Evolutionary conservation across 1,140 invertebrate species (phyloP).

Genomic region (Lineus longissimus): DNA sequence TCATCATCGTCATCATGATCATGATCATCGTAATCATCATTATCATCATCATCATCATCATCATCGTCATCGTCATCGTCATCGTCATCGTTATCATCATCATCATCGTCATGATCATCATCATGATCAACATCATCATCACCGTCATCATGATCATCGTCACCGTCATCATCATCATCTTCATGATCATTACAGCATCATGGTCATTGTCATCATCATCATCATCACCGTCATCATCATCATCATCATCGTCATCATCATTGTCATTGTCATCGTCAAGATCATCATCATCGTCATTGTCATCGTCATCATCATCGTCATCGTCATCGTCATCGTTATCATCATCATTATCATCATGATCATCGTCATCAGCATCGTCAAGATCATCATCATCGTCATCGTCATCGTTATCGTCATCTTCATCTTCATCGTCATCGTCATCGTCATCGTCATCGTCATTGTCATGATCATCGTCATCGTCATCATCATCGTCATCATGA

Average conservation of each 20-base stretch:
- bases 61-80: constrained; percentile 14
- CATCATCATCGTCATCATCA: constrained; percentile 8
- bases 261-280: too few relatives aligned
- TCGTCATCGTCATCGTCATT: not conserved
- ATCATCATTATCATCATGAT: not conserved
- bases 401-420: not conserved
- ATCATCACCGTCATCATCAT: constrained; percentile 5
- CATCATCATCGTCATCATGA: too few relatives aligned
- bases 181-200: not conserved
- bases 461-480: not conserved
- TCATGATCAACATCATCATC: too few relatives aligned
- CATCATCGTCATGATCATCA: too few relatives aligned
- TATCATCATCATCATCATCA: constrained; percentile 16
- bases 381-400: too few relatives aligned
- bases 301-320: not conserved
- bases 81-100: constrained; percentile 13
- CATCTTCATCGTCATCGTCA: not conserved
- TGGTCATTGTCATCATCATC: constrained; percentile 1
- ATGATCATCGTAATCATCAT: too few relatives aligned
- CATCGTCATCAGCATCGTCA: too few relatives aligned
- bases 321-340: not conserved
- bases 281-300: constrained; percentile 5
- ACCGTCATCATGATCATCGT: too few relatives aligned
- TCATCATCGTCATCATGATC: too few relatives aligned
- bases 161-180: not conserved